A percentile compares a stretch with the other conserved stretches of the same genome.
Evolutionary conservation across 2,888 invertebrate species (phyloP).

Genomic region (Scaptomyza flava): DNA sequence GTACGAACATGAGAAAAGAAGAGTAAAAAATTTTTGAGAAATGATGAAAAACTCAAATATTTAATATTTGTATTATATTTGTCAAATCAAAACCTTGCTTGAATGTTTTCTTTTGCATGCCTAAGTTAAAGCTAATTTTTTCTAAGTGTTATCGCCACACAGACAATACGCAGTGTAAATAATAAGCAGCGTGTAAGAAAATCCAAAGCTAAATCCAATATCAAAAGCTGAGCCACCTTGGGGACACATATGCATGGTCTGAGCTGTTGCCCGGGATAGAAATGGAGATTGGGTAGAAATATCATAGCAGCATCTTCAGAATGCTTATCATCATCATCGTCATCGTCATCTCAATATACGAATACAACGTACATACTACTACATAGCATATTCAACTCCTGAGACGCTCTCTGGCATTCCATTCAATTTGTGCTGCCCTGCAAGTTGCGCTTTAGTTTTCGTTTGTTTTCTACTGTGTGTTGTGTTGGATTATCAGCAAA

Average conservation of each 20-base stretch:
- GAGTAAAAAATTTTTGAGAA: too few relatives aligned
- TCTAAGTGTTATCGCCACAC: too few relatives aligned
- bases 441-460: conserved; percentile 49
- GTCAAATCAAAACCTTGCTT: too few relatives aligned
- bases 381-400: conserved; percentile 20
- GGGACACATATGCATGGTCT: conserved; percentile 48
- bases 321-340: conserved; percentile 8
- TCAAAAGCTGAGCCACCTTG: conserved; percentile 35
- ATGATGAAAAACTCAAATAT: too few relatives aligned
- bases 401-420: conserved; percentile 29
- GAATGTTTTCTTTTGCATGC: too few relatives aligned
- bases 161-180: conserved; percentile 50
- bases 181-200: conserved; percentile 43
- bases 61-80: too few relatives aligned
- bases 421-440: conserved; percentile 53
- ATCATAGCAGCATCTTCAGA: conserved; percentile 5
- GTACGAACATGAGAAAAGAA: too few relatives aligned
- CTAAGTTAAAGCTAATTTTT: too few relatives aligned
- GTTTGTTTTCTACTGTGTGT: conserved; percentile 34
- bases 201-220: conserved; percentile 40
- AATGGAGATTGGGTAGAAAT: neutral
- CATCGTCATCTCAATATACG: conserved; percentile 9
- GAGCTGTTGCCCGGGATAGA: conserved; percentile 31
- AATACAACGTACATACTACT: too few relatives aligned
- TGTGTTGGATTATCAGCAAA: conserved; percentile 66